These are phyloP conservation scores for Drosophila littoralis DNA, from an alignment of 1,140 invertebrate species.

Conservation along the genomic window DNA sequence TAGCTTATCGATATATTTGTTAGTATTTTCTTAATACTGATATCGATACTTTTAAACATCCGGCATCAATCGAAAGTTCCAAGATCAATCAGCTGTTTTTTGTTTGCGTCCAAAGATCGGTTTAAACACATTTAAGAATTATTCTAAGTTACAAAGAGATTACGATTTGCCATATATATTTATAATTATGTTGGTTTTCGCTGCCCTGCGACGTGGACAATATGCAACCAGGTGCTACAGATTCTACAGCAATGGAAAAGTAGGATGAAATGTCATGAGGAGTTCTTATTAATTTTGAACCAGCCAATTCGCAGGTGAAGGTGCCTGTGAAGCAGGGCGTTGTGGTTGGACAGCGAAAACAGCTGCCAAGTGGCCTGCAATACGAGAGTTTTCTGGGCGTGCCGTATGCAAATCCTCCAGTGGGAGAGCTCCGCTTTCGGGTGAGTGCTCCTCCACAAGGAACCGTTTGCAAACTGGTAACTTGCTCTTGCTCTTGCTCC, in stretches of 20 bases:
- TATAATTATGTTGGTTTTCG: not conserved
- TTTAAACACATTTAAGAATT: not conserved
- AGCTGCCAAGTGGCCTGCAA: slow-evolving; percentile 76
- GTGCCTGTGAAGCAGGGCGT: slow-evolving; percentile 74
- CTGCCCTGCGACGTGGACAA: not conserved
- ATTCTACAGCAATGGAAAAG: slow-evolving; percentile 59
- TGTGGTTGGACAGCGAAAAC: slow-evolving; percentile 59
- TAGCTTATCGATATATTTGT: not conserved
- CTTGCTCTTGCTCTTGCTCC: not conserved
- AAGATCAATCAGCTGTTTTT: slow-evolving; percentile 1
- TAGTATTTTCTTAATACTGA: not conserved
- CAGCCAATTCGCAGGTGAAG: slow-evolving; percentile 50
- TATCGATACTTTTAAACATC: not conserved
- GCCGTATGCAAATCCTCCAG: slow-evolving; percentile 85
- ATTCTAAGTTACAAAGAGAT: not conserved
- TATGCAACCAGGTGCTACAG: slow-evolving; percentile 17
- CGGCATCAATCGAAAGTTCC: too few relatives aligned
- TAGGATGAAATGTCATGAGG: slow-evolving; percentile 5
- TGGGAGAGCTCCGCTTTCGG: slow-evolving; percentile 85
- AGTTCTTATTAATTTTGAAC: not conserved
- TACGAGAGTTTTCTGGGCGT: slow-evolving; percentile 85
- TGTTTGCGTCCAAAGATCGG: not conserved
- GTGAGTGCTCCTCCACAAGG: slow-evolving; percentile 58
- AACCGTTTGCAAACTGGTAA: not conserved
- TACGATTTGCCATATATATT: not conserved